Conservation (phyloP, 2,797 vertebrate species). For the Chiloscyllium punctatum region DNA sequence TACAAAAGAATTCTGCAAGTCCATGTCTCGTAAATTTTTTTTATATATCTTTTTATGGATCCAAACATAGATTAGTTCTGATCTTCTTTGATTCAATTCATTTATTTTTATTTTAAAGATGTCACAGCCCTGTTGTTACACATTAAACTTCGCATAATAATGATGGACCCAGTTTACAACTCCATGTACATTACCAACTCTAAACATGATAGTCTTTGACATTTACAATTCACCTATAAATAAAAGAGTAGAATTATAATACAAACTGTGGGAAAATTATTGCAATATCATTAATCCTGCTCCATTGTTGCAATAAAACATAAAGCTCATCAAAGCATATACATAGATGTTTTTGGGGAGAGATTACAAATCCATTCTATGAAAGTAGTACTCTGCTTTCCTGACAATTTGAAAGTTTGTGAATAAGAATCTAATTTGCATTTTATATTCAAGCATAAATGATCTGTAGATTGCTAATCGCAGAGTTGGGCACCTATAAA, state of each 20-base stretch:
- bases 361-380: not conserved
- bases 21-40: not conserved
- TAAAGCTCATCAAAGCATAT: not conserved
- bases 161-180: not conserved
- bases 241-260: not conserved
- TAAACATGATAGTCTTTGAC: not conserved
- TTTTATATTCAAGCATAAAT: not conserved
- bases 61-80: not conserved
- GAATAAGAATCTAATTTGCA: not conserved
- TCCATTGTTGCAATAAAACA: not conserved
- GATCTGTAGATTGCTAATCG: not conserved
- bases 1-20: not conserved
- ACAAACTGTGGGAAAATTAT: not conserved
- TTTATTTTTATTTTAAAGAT: not conserved
- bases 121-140: not conserved
- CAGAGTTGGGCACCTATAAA: not conserved
- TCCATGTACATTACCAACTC: not conserved
- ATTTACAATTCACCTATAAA: not conserved
- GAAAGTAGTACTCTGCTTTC: not conserved
- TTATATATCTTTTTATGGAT: not conserved
- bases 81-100: not conserved
- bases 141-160: not conserved
- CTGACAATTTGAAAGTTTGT: not conserved
- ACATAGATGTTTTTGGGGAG: not conserved
- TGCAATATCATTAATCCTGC: not conserved